These are phyloP conservation scores for Rhingia rostrata DNA, from an alignment of 2,888 invertebrate genomes.

Conservation along the genomic window DNA sequence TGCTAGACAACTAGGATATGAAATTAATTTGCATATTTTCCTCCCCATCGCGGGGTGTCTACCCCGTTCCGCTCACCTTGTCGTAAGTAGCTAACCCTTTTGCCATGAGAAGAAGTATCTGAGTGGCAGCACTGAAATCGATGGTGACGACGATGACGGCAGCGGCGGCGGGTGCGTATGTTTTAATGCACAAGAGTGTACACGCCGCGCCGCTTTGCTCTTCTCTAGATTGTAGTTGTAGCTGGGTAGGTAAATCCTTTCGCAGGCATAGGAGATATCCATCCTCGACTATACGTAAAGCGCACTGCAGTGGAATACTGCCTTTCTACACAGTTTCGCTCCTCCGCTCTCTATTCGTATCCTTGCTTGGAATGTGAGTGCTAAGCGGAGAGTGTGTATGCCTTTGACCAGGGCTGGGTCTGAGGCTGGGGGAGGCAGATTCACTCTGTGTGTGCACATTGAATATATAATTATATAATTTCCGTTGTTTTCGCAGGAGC, in stretches of 20 bases:
- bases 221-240: slow-evolving; percentile 10
- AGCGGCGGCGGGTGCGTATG: slow-evolving; percentile 41
- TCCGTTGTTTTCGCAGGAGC: slow-evolving; percentile 65
- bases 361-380: not conserved
- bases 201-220: slow-evolving; percentile 29
- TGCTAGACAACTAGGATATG: slow-evolving; percentile 11
- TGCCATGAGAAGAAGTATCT: slow-evolving; percentile 2
- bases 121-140: slow-evolving; percentile 52
- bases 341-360: not conserved
- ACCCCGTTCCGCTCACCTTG: slow-evolving; percentile 27
- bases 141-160: slow-evolving; percentile 42
- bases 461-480: slow-evolving; percentile 72
- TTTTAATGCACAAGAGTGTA: slow-evolving; percentile 56
- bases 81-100: slow-evolving; percentile 45
- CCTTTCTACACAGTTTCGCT: slow-evolving; percentile 36
- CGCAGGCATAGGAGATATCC: slow-evolving; percentile 19
- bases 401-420: not conserved
- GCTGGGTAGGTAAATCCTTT: slow-evolving; percentile 45
- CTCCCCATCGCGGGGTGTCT: slow-evolving; percentile 9
- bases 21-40: slow-evolving; percentile 53
- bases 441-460: slow-evolving; percentile 41
- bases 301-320: slow-evolving; percentile 57
- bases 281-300: slow-evolving; percentile 11
- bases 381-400: not conserved
- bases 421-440: not conserved